Evolutionary conservation across 30 jellyfish, hydroid and myxozoan species (phyloP).

Genomic region (Phacellophora camtschatica): DNA sequence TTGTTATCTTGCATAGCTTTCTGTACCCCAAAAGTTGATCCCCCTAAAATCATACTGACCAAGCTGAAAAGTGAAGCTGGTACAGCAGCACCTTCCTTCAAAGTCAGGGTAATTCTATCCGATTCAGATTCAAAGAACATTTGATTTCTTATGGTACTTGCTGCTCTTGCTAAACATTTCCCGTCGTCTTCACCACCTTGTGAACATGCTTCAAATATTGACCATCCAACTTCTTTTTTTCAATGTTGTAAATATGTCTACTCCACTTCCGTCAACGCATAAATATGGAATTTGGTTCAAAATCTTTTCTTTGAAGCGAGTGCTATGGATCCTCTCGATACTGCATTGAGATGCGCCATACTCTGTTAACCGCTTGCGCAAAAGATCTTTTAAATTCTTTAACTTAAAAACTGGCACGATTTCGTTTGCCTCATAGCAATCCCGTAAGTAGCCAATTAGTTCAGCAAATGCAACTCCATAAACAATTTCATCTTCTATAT

Average conservation of each 20-base stretch:
- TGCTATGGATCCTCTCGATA: background rate
- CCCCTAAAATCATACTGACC: slow-evolving; percentile 27
- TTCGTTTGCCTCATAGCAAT: background rate
- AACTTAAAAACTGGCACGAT: slow-evolving; percentile 4
- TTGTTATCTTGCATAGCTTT: background rate
- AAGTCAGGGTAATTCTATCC: too few species aligned
- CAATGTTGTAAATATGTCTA: background rate
- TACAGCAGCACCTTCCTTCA: background rate
- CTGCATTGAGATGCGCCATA: slow-evolving; percentile 4
- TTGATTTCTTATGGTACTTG: background rate
- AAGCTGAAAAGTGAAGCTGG: slow-evolving; percentile 29
- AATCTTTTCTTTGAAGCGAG: background rate
- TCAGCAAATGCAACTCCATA: slow-evolving; percentile 23
- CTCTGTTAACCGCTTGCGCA: background rate
- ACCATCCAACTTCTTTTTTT: background rate
- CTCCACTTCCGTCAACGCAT: background rate
- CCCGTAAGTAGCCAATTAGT: background rate
- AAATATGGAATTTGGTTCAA: background rate
- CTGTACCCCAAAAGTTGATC: background rate
- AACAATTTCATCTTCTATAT: background rate
- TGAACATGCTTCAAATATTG: background rate
- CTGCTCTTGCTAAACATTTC: background rate
- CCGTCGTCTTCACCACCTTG: background rate
- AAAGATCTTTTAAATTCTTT: background rate
- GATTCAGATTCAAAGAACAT: background rate